phyloP scores from a whole-genome alignment of 2,888 invertebrate genomes.

The Euplagia quadripunctaria region DNA sequence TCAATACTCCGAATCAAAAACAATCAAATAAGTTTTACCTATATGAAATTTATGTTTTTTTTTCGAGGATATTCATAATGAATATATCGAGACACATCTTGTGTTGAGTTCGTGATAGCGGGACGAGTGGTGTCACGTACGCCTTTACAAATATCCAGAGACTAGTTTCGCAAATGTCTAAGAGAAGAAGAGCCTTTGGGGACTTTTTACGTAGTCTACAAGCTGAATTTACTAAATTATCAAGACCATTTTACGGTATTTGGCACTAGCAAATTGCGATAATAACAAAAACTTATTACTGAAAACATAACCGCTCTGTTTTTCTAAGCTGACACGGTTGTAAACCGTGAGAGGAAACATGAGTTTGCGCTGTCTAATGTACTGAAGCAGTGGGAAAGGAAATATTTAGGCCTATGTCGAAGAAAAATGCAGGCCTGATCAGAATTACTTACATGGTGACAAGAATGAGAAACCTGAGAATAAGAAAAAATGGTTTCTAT shows the following conservation, averaged over 20 bases:
- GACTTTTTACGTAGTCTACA: neutral
- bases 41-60: too few relatives aligned
- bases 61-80: too few relatives aligned
- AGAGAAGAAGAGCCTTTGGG: neutral
- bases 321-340: neutral
- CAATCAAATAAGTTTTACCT: too few relatives aligned
- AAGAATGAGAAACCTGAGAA: too few relatives aligned
- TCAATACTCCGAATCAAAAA: too few relatives aligned
- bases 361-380: neutral
- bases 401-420: too few relatives aligned
- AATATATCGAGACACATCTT: neutral
- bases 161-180: neutral
- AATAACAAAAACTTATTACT: neutral
- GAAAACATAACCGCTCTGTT: neutral
- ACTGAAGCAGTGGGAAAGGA: neutral
- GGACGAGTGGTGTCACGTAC: neutral
- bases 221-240: neutral
- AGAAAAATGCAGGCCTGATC: too few relatives aligned
- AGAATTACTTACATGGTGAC: too few relatives aligned
- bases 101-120: neutral
- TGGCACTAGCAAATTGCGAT: neutral
- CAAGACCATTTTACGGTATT: neutral
- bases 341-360: neutral
- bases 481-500: too few relatives aligned
- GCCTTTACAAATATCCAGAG: neutral